These are phyloP conservation scores for Drosophila heteroneura DNA, from an alignment of 2,888 invertebrate species.

Conservation along the genomic window DNA sequence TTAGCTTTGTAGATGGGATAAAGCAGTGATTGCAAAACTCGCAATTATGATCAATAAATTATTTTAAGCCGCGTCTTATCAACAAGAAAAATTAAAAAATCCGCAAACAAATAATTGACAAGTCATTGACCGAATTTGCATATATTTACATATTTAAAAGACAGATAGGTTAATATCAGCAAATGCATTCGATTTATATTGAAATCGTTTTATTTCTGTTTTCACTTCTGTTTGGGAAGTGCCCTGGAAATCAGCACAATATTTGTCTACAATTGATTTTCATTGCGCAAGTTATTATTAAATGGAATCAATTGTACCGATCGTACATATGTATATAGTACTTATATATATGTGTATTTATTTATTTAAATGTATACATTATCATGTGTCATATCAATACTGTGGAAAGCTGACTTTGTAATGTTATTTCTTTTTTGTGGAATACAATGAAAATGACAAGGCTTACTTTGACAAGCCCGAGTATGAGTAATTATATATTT, in stretches of 20 bases:
- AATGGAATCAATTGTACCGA: slow-evolving; percentile 37
- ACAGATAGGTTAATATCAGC: slow-evolving; percentile 41
- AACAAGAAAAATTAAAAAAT: slow-evolving; percentile 26
- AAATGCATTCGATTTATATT: slow-evolving; percentile 22
- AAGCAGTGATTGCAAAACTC: not conserved
- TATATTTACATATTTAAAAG: not conserved
- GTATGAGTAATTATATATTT: not conserved
- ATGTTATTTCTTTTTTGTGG: not conserved
- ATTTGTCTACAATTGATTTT: slow-evolving; percentile 32
- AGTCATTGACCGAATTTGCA: slow-evolving; percentile 41
- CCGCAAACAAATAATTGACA: slow-evolving; percentile 19
- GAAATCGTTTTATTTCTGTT: not conserved
- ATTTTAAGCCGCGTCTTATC: slow-evolving; percentile 23
- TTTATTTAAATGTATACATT: not conserved
- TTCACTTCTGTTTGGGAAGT: not conserved
- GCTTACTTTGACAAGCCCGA: not conserved
- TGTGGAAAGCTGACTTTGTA: not conserved
- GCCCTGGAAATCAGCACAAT: slow-evolving; percentile 8
- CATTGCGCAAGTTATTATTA: slow-evolving; percentile 21
- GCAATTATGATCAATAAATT: slow-evolving; percentile 18
- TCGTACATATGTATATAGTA: not conserved
- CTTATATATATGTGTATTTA: not conserved
- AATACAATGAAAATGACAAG: not conserved
- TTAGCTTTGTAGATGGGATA: not conserved
- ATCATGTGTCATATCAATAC: not conserved